Conservation (phyloP, 2,797 vertebrate species). For the Thaleichthys pacificus region DNA sequence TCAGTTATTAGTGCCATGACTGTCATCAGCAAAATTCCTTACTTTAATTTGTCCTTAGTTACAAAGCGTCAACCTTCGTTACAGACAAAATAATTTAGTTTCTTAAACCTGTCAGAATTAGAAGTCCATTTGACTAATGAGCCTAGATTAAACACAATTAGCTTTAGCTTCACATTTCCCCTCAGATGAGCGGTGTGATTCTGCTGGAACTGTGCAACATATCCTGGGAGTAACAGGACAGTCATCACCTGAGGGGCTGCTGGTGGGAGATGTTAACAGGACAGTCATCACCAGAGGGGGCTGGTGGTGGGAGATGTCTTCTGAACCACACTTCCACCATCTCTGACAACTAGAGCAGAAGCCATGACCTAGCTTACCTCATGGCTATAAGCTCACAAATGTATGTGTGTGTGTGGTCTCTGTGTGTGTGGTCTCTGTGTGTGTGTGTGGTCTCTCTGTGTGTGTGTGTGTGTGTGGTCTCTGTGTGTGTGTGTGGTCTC, state of each 20-base stretch:
- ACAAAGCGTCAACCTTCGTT: too few species aligned
- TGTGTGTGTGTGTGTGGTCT: too few species aligned
- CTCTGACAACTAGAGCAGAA: background rate
- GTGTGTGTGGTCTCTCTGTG: constrained; percentile 8
- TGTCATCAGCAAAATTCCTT: too few species aligned
- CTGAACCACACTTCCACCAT: background rate
- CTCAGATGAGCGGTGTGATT: too few species aligned
- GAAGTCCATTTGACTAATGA: too few species aligned
- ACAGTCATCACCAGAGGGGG: background rate
- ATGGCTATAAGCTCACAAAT: too few species aligned
- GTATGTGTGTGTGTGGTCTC: background rate
- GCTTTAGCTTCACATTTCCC: too few species aligned
- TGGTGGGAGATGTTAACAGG: background rate
- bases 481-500: background rate
- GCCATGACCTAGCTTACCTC: background rate
- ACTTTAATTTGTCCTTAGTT: background rate
- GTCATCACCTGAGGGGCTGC: background rate
- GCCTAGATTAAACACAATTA: too few species aligned
- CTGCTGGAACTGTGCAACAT: too few species aligned
- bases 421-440: background rate
- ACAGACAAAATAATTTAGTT: too few species aligned
- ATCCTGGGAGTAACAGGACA: background rate
- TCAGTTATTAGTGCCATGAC: background rate
- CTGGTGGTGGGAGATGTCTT: too few species aligned
- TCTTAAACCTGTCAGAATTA: too few species aligned